Evolutionary conservation across 2,888 invertebrate species (phyloP).

Genomic region (Euspilapteryx auroguttella): DNA sequence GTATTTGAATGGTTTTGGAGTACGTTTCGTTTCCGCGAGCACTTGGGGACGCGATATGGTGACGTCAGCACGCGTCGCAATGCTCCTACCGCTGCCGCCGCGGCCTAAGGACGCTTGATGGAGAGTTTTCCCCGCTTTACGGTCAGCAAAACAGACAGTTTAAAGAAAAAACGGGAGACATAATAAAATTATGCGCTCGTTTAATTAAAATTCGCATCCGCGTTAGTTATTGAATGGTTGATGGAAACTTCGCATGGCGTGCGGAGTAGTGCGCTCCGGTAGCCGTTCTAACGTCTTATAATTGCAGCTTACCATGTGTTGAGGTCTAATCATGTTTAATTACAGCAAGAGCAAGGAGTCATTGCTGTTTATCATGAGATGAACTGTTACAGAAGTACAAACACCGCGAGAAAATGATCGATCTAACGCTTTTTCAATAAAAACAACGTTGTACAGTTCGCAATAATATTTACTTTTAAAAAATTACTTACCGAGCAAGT

Average conservation of each 20-base stretch:
- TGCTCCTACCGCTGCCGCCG: no score
- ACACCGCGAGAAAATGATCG: slow-evolving; percentile 33
- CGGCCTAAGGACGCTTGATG: no score
- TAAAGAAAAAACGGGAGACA: slow-evolving; percentile 14
- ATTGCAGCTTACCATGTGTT: slow-evolving; percentile 51
- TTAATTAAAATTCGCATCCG: slow-evolving; percentile 38
- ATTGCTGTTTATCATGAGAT: slow-evolving; percentile 57
- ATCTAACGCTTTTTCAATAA: slow-evolving; percentile 14
- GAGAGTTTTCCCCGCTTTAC: slow-evolving; percentile 7
- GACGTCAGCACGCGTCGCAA: slow-evolving; percentile 27
- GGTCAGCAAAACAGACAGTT: slow-evolving; percentile 11
- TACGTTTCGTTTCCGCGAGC: slow-evolving; percentile 29
- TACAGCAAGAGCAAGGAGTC: slow-evolving; percentile 44
- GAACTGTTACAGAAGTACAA: slow-evolving; percentile 51
- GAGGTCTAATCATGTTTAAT: slow-evolving; percentile 57
- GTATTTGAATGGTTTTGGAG: slow-evolving; percentile 49
- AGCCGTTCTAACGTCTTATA: slow-evolving; percentile 51
- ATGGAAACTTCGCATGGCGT: slow-evolving; percentile 40
- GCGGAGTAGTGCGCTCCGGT: slow-evolving; percentile 32
- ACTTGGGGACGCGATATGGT: slow-evolving; percentile 20
- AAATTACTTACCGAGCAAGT: no score
- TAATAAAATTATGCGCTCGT: slow-evolving; percentile 18
- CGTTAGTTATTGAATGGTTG: slow-evolving; percentile 38
- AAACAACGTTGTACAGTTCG: slow-evolving; percentile 10
- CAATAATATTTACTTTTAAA: no score